Evolutionary conservation across 2,888 invertebrate species (phyloP), one percentile per base, ranked within the genome.

Genomic region (Zaprionus obscuricornis): DNA sequence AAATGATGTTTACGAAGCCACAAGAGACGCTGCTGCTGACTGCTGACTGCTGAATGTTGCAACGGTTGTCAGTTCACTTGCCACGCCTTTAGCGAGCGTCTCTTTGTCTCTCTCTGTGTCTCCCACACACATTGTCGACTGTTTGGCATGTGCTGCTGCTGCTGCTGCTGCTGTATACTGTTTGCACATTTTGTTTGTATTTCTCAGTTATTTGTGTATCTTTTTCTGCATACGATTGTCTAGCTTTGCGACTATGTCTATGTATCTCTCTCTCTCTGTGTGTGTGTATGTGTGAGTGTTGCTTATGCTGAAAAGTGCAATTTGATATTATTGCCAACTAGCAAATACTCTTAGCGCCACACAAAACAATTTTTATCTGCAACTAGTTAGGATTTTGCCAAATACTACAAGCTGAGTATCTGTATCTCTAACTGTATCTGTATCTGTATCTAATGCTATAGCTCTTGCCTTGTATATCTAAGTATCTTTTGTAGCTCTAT

Each of bases 281-380:
- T 39, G n/a, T 33, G 36, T 29, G 46, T 50, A 20, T 31, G n/a
- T 10, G 13, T 33, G 27, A 11, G 34, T 14, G 26, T 5, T 8
- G 49, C 18, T 27, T 52, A 49, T 58, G 52, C 27, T 63, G 69
- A 81, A 68, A 72, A 79, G 74, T 86, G 81, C 85, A 86, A 86
- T 82, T 82, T 84, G 86, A 82, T 82, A 86, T 86, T 82, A 86
- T 86, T 86, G 74, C 74, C 82, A 84, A 85, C 74, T 72, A 62
- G 74, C 85, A 82, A 85, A 85, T 77, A 86, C 82, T 64, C 81
- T 85, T 66, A 70, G 70, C 54, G 67, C 54, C 64, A 58, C 69
- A 58, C 37, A 46, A 64, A 57, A 55, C 55, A 43, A 8, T 45
- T 55, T n/a, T 68, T 71, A 54, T 42, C 59, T 45, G 47, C 26